Percentiles rank a stretch among this genome's conserved stretches.
These are phyloP conservation scores for Boulengeromyrus knoepffleri DNA, from an alignment of 2,113 vertebrate species.

Conservation along the genomic window DNA sequence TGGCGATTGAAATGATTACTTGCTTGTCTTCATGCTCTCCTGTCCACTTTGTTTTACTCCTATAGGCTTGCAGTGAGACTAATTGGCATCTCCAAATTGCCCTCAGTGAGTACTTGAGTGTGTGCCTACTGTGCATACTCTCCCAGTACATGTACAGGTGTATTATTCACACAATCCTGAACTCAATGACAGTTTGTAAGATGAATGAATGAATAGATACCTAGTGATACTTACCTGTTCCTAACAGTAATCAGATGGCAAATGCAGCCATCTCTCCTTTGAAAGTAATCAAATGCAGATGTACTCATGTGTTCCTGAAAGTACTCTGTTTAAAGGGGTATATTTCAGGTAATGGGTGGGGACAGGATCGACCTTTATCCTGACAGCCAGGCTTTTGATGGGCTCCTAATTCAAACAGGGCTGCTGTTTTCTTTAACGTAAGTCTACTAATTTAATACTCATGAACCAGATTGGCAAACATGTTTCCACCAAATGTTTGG, in stretches of 20 bases:
- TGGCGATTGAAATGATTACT: not conserved
- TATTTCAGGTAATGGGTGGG: not conserved
- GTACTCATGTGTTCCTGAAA: not conserved
- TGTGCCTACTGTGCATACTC: not conserved
- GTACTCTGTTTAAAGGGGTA: not conserved
- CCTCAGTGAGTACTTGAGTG: not conserved
- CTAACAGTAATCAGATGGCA: not conserved
- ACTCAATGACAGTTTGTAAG: not conserved
- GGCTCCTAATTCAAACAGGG: not conserved
- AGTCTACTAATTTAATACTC: not conserved
- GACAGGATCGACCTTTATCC: not conserved
- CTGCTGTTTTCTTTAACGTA: not conserved
- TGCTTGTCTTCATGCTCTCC: not conserved
- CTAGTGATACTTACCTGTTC: not conserved
- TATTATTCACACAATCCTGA: not conserved
- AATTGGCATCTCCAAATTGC: not conserved
- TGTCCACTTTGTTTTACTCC: not conserved
- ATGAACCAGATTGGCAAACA: slow-evolving; percentile 8
- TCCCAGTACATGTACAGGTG: too few relatives aligned
- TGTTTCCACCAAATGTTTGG: slow-evolving; percentile 28
- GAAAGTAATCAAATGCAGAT: not conserved
- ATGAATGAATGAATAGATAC: not conserved
- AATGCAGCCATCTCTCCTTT: not conserved
- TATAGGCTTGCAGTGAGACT: not conserved
- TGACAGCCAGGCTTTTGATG: not conserved